Evolutionary conservation across 2,113 vertebrate species (phyloP).

Genomic region (Meriones unguiculatus): DNA sequence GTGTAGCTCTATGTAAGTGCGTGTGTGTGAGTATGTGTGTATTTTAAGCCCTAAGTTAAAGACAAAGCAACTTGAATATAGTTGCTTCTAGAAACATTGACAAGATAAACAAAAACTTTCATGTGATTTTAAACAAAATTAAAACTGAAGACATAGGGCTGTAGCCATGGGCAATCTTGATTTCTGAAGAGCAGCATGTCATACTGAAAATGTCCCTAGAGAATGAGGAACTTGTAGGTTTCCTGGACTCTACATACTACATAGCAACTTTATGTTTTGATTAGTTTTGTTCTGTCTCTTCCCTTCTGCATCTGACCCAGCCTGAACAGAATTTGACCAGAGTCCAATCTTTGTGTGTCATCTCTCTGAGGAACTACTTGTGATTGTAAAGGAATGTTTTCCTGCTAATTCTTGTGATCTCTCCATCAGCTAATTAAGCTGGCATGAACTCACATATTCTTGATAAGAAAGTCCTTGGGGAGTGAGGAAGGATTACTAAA

Average conservation of each 20-base stretch:
- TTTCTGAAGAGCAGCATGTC: slow-evolving; percentile 4
- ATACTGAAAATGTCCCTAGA: neutral
- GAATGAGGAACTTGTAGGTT: neutral
- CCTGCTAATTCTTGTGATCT: slow-evolving; percentile 44
- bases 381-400: slow-evolving; percentile 77
- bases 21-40: neutral
- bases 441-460: slow-evolving; percentile 64
- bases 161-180: neutral
- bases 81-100: neutral
- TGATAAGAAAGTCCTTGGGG: slow-evolving; percentile 78
- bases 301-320: neutral
- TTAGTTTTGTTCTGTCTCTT: neutral
- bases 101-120: slow-evolving; percentile 14
- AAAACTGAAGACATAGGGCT: neutral
- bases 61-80: neutral
- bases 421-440: slow-evolving; percentile 68
- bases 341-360: slow-evolving; percentile 67
- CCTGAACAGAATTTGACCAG: slow-evolving; percentile 32
- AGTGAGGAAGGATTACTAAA: slow-evolving; percentile 45
- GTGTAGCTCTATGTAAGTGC: neutral
- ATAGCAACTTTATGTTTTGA: neutral
- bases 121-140: slow-evolving; percentile 29
- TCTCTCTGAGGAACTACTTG: slow-evolving; percentile 74
- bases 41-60: slow-evolving; percentile 6
- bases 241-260: neutral